Evolutionary conservation across 1,140 invertebrate species (phyloP).

Genomic region (Armadillidium nasatum): DNA sequence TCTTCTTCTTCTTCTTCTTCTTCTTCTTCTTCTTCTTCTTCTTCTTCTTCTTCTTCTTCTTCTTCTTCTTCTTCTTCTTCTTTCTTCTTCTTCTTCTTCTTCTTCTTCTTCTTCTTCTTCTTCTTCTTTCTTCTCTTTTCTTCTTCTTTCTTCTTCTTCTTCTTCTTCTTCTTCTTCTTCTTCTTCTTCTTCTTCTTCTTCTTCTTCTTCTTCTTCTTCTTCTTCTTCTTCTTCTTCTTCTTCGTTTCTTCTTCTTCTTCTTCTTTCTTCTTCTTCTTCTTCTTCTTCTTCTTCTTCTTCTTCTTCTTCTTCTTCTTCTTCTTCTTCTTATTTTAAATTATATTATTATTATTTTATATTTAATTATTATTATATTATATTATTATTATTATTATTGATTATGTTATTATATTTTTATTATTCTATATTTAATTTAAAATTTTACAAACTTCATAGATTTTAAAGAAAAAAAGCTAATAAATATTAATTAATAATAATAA

Average conservation of each 20-base stretch:
- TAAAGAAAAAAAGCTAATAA: too few species aligned
- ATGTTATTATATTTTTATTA: too few species aligned
- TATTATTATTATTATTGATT: too few species aligned
- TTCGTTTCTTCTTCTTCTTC: too few species aligned
- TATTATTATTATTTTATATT: background rate
- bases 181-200: background rate
- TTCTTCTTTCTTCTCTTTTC: slow-evolving; percentile 10
- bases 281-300: background rate
- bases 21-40: slow-evolving; percentile 9
- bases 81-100: slow-evolving; percentile 9
- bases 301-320: background rate
- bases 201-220: background rate
- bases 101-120: slow-evolving; percentile 9
- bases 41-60: slow-evolving; percentile 8
- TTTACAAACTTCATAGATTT: too few species aligned
- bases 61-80: too few species aligned
- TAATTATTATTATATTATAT: too few species aligned
- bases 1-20: slow-evolving; percentile 9
- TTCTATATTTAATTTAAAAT: too few species aligned
- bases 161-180: slow-evolving; percentile 9
- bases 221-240: background rate
- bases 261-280: background rate
- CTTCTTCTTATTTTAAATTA: too few species aligned
- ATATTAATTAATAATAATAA: too few species aligned
- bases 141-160: slow-evolving; percentile 10